Evolutionary conservation across 1,140 invertebrate genomes (phyloP), one percentile per base, ranked within the genome.

Genomic region (Drosophila equinoxialis): DNA sequence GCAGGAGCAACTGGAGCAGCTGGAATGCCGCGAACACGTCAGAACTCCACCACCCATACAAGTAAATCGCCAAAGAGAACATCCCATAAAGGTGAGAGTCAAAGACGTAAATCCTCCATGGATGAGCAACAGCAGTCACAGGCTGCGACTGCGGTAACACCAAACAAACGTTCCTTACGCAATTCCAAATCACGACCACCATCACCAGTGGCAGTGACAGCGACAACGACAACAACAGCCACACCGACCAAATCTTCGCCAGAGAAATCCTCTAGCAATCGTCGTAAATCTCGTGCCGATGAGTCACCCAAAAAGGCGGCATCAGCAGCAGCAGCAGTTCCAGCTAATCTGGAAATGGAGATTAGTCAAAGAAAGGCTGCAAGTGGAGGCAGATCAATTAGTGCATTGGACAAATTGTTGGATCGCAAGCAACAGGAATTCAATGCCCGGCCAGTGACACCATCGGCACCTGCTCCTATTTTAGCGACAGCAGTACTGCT

Each of bases 351-450:
- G 63, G 90, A 91, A 39, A 81, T 85, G 23, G 90, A 91, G 63
- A 91, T 91, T 1, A 77, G 79, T 17, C 90, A 90, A 35, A 69
- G 90, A 6, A 91, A 91, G 41, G 90, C 87, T 6, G 82, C 90
- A 3, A 89, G 71, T 30, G 84, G 83, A 0, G 84, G 84, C 0
- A 69, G 71, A 6, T 71, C 73, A 3, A 80, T 63, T 1, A 80
- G 90, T 42, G 74, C 90, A 0, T 39, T 91, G 63, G 90, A 91
- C 60, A 91, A 91, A 60, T 42, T 91, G 26, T 63, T 91, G 13
- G 90, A 85, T 23, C 91, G 81, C 55, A 89, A 85, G 59, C 90
- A 91, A 68, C 87, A 86, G 60, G 83, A 91, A 42, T 37, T 89
- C 1, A 91, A 79, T 54, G 70, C 74, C 14, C 60, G 61, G 33